These are phyloP conservation scores for Tortrix viridana DNA, from an alignment of 2,888 invertebrate species.

Conservation along the genomic window DNA sequence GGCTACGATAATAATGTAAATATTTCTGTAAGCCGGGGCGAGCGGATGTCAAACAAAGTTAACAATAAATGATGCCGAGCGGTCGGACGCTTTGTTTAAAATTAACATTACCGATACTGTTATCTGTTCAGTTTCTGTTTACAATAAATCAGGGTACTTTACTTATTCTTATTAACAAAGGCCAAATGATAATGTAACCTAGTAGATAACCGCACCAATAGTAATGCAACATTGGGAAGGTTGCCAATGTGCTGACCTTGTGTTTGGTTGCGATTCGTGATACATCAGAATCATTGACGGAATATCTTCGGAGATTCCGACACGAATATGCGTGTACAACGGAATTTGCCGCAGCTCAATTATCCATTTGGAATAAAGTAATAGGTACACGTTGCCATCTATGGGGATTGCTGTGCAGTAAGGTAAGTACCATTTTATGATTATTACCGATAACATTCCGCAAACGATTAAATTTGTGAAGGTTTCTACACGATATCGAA, in stretches of 20 bases:
- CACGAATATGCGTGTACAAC: constrained; percentile 11
- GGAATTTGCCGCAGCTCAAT: constrained; percentile 9
- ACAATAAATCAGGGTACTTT: constrained; percentile 9
- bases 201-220: neutral
- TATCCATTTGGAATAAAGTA: constrained; percentile 2
- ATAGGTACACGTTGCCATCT: neutral
- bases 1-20: constrained; percentile 29
- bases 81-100: constrained; percentile 28
- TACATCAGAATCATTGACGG: constrained; percentile 16
- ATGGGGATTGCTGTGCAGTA: constrained; percentile 1
- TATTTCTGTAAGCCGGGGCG: constrained; percentile 30
- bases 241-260: constrained; percentile 33
- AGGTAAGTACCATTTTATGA: constrained; percentile 34
- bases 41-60: constrained; percentile 36
- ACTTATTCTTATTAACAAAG: neutral
- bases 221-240: constrained; percentile 24
- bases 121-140: constrained; percentile 19
- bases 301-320: constrained; percentile 15
- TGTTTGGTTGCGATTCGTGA: constrained; percentile 10
- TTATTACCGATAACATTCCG: neutral
- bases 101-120: constrained; percentile 33
- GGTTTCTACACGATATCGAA: neutral
- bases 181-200: constrained; percentile 8
- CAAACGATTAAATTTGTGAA: neutral
- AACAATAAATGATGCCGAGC: constrained; percentile 33